Evolutionary conservation across 2,113 vertebrate genomes (phyloP).

Genomic region (Nettapus auritus): DNA sequence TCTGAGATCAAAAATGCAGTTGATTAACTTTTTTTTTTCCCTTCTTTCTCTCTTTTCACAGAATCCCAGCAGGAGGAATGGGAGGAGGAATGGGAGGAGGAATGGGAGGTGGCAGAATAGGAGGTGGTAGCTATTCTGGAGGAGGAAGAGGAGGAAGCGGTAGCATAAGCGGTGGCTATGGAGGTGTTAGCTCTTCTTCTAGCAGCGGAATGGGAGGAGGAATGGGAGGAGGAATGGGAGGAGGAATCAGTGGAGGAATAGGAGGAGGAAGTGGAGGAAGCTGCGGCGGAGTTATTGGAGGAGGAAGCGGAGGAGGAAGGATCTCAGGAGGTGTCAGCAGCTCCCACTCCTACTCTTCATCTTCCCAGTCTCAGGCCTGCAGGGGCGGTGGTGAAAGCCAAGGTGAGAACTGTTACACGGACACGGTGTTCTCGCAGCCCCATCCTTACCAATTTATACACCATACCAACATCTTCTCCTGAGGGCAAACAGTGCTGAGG

Average conservation of each 20-base stretch:
- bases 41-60: conserved; percentile 41
- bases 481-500: neutral
- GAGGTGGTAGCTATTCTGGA: neutral
- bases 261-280: neutral
- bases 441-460: neutral
- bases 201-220: neutral
- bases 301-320: conserved; percentile 39
- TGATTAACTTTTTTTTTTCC: neutral
- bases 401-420: conserved; percentile 14
- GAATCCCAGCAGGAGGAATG: conserved; percentile 39
- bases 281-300: neutral
- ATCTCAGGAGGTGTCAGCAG: conserved; percentile 41
- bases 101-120: neutral
- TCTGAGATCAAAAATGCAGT: neutral
- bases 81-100: conserved; percentile 18
- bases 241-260: neutral
- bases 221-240: neutral
- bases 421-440: neutral
- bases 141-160: neutral
- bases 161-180: neutral
- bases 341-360: conserved; percentile 68
- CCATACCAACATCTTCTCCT: neutral
- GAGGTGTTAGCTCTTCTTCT: neutral
- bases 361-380: conserved; percentile 63
- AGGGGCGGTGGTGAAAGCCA: conserved; percentile 46